Conservation (phyloP, 37 sponge, comb jelly and placozoan genomes). For the Beroe forskalii region DNA sequence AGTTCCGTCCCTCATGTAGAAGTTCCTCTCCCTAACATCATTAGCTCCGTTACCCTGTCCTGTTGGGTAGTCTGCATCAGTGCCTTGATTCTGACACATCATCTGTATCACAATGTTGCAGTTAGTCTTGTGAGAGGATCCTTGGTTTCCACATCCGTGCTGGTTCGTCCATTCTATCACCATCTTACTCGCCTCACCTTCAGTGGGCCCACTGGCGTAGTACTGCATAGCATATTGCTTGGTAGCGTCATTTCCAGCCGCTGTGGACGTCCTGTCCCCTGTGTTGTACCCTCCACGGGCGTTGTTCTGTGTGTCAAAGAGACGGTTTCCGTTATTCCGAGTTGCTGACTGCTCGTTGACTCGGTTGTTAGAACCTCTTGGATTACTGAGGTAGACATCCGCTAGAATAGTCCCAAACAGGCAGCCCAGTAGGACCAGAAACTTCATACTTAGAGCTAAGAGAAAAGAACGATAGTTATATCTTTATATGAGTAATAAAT, state of each 20-base stretch:
- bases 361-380: slow-evolving; percentile 30
- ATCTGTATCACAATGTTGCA: slow-evolving; percentile 94
- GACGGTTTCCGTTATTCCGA: slow-evolving; percentile 91
- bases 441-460: not conserved
- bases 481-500: too few species aligned
- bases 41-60: slow-evolving; percentile 9
- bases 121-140: slow-evolving; percentile 92
- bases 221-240: slow-evolving; percentile 44
- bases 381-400: slow-evolving; percentile 7
- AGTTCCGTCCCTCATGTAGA: slow-evolving; percentile 76
- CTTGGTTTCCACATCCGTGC: slow-evolving; percentile 97
- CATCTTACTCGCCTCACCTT: slow-evolving; percentile 61
- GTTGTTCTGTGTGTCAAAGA: slow-evolving; percentile 96
- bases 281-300: slow-evolving; percentile 87
- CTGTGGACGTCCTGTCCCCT: slow-evolving; percentile 71
- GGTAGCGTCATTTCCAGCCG: slow-evolving; percentile 3
- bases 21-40: slow-evolving; percentile 15
- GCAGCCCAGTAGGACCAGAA: not conserved
- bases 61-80: slow-evolving; percentile 10
- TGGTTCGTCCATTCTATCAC: slow-evolving; percentile 97
- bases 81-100: slow-evolving; percentile 41
- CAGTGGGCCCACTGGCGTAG: slow-evolving; percentile 51
- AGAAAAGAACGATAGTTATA: too few species aligned
- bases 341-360: slow-evolving; percentile 95
- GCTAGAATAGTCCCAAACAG: not conserved